Percentiles rank a stretch among this genome's conserved stretches.
Conservation (phyloP, 2,113 vertebrate species). For the Syrmaticus mikado region DNA sequence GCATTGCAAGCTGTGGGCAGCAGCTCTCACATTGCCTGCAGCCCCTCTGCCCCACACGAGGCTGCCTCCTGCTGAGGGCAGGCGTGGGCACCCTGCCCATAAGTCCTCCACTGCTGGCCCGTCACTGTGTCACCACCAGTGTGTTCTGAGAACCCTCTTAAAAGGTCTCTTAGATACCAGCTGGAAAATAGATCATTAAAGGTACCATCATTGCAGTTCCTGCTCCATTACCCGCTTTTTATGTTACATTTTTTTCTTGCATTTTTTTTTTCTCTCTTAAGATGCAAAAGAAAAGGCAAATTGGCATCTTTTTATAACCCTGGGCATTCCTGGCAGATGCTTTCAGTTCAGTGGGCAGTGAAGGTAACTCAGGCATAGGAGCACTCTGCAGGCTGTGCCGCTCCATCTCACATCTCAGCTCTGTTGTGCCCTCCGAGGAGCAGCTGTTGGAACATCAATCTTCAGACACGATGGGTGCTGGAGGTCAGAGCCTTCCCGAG, state of each 20-base stretch:
- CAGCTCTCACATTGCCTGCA: background rate
- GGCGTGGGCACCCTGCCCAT: background rate
- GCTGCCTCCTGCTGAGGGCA: no score
- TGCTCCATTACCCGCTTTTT: accelerated
- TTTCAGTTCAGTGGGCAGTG: background rate
- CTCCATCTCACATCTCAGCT: background rate
- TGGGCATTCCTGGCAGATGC: background rate
- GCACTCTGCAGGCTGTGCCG: background rate
- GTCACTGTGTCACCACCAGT: accelerated
- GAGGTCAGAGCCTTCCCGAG: background rate
- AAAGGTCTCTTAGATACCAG: background rate
- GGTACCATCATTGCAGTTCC: background rate
- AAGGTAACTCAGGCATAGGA: background rate
- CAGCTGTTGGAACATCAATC: background rate
- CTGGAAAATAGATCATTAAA: background rate
- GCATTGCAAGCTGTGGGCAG: accelerated
- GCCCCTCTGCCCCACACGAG: accelerated
- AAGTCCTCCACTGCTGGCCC: accelerated
- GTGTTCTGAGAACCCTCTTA: background rate
- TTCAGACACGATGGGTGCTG: background rate
- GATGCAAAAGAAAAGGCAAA: background rate
- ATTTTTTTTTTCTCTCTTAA: background rate
- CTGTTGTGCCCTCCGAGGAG: background rate
- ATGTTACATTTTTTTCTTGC: background rate
- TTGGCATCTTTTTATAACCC: background rate